phyloP scores from a whole-genome alignment of 2,113 vertebrate species.

The Geococcyx californianus region DNA sequence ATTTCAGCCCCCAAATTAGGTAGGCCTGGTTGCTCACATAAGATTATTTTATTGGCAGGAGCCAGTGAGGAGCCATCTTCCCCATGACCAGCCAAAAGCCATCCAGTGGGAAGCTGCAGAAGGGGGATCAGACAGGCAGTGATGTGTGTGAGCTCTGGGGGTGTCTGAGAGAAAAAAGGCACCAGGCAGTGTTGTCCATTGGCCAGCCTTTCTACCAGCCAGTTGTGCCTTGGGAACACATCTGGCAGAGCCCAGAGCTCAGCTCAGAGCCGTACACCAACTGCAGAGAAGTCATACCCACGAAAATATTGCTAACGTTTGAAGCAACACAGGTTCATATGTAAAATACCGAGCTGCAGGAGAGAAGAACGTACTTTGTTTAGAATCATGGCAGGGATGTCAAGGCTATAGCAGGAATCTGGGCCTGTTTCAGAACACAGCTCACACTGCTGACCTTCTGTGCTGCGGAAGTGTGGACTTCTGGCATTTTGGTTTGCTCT shows the following conservation, averaged over 20 bases:
- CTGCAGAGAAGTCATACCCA: background rate
- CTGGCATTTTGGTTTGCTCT: background rate
- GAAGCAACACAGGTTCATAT: background rate
- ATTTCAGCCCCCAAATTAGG: background rate
- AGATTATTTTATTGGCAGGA: background rate
- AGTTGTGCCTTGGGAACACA: rapidly evolving
- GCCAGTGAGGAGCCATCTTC: background rate
- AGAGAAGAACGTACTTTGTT: background rate
- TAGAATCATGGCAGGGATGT: background rate
- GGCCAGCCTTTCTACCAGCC: background rate
- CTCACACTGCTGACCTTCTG: background rate
- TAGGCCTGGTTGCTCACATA: background rate
- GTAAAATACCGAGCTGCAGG: background rate
- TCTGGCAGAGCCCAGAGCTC: background rate
- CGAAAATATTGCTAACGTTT: background rate
- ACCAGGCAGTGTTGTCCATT: no score
- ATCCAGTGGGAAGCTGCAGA: background rate
- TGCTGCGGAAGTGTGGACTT: background rate
- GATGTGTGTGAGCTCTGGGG: background rate
- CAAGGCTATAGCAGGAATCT: background rate
- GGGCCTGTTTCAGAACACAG: background rate
- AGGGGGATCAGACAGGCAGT: background rate
- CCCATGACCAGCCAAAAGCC: background rate
- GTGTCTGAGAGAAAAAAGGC: background rate
- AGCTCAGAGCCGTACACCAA: rapidly evolving